A percentile compares a stretch with the other conserved stretches of the same genome.
Conservation (phyloP, 2,888 invertebrate genomes). For the Shargacucullia verbasci region DNA sequence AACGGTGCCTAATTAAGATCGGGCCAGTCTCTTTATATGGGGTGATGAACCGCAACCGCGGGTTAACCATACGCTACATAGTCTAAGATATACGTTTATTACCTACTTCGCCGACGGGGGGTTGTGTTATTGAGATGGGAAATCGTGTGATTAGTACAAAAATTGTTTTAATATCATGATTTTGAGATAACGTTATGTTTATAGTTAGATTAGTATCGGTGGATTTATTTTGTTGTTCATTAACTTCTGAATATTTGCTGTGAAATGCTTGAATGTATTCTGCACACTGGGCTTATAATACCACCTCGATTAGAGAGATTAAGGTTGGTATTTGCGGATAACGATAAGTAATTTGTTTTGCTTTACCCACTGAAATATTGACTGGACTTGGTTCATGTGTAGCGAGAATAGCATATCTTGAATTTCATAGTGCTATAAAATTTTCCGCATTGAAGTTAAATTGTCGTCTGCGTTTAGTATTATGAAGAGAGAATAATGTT, state of each 20-base stretch:
- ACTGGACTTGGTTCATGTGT: too few relatives aligned
- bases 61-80: constrained; percentile 50
- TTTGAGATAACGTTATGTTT: constrained; percentile 28
- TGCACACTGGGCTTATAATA: neutral
- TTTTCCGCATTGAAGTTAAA: too few relatives aligned
- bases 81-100: constrained; percentile 55
- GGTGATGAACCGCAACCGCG: constrained; percentile 58
- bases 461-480: too few relatives aligned
- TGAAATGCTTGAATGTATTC: constrained; percentile 5
- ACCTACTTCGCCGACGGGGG: constrained; percentile 42
- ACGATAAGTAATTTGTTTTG: too few relatives aligned
- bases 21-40: constrained; percentile 68
- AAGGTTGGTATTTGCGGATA: neutral
- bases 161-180: constrained; percentile 44
- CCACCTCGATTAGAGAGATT: neutral
- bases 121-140: constrained; percentile 51
- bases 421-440: too few relatives aligned
- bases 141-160: constrained; percentile 51
- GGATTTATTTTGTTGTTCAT: constrained; percentile 35
- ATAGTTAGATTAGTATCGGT: constrained; percentile 42
- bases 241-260: constrained; percentile 10
- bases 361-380: neutral
- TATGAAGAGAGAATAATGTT: too few relatives aligned
- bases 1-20: constrained; percentile 68
- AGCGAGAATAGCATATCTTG: too few relatives aligned